Base-by-base conservation (phyloP, 2,888 invertebrate species). In the Cheilosia pagana region DNA sequence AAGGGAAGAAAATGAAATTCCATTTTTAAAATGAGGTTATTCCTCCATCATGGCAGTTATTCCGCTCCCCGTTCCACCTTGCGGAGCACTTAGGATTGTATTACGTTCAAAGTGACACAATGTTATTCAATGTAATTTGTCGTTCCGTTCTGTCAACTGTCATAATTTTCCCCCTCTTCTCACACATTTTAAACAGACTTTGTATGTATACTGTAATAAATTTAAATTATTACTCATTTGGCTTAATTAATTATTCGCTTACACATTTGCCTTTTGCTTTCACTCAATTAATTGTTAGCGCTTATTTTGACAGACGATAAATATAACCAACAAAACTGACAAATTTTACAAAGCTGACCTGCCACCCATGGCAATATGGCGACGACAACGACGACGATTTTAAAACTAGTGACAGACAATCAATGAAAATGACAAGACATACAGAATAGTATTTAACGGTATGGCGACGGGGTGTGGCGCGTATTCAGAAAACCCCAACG, bases 1-100 rank as follows among this genome's bases (percentile, higher is more conserved):
- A 60, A 79, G 57, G 62, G 39, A 83, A 68, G 57, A 78, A 78
- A 78, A 60, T 74, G 50, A 55, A 67, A 72, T 72, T 77, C 60
- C 71, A 68, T 82, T 74, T 72, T 68, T 16, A 63, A 78, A 78
- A 68, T 68, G 67, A 74, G 78, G 77, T 77, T 78, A 57, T 78
- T 50, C 45, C 67, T 50, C 31, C 67, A 72, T 68, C 55, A 12
- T 60, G 53, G 41, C 21, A 16, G 21, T 35, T n/a, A 31, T 25
- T 7, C 35, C 5, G 2, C 28, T 14, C 39, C 8, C 23, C n/a
- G n/a, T n/a, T n/a, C 10, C 41, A 23, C 43, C 48, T 75, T n/a
- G 31, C 65, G 28, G 1, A 19, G 62, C 31, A 70, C 62, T 65
- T 71, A 60, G 52, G 76, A 57, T 67, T 63, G 57, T 67, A 75